Conservation (phyloP, 2,888 invertebrate genomes). For the Chloroclysta siterata region DNA sequence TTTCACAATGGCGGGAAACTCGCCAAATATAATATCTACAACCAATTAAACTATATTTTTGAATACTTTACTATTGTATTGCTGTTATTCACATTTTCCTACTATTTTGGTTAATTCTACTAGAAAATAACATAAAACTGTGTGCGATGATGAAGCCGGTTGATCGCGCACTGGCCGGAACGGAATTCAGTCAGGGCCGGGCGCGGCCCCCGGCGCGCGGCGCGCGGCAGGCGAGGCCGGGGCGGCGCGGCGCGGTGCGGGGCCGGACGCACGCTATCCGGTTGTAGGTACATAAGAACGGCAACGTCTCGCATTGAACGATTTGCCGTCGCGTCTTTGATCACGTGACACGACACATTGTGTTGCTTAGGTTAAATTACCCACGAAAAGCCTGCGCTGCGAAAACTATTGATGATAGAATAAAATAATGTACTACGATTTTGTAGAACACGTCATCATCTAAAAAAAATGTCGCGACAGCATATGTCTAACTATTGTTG, state of each 20-base stretch:
- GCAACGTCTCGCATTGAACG: conserved; percentile 41
- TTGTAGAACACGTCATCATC: too few species aligned
- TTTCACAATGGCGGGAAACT: conserved; percentile 31
- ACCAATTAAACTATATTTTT: background rate
- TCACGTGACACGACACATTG: too few species aligned
- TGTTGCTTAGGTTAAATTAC: too few species aligned
- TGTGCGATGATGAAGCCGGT: conserved; percentile 39
- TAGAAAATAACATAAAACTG: background rate
- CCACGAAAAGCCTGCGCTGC: too few species aligned
- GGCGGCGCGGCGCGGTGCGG: conserved; percentile 23
- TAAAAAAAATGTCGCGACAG: too few species aligned
- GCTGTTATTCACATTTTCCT: background rate
- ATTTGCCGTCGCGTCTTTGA: background rate
- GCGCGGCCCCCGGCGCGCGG: conserved; percentile 43
- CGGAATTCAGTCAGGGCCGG: conserved; percentile 39
- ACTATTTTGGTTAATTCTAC: background rate
- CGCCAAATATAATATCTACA: background rate
- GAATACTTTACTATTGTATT: background rate
- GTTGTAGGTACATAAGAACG: conserved; percentile 33
- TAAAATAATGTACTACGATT: too few species aligned
- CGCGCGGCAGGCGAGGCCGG: conserved; percentile 23
- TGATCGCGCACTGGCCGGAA: conserved; percentile 49
- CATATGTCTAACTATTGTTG: too few species aligned
- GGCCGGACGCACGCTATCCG: conserved; percentile 46
- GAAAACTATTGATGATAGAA: too few species aligned